phyloP scores from a whole-genome alignment of 2,888 invertebrate genomes.

The Drosophila lacicola region DNA sequence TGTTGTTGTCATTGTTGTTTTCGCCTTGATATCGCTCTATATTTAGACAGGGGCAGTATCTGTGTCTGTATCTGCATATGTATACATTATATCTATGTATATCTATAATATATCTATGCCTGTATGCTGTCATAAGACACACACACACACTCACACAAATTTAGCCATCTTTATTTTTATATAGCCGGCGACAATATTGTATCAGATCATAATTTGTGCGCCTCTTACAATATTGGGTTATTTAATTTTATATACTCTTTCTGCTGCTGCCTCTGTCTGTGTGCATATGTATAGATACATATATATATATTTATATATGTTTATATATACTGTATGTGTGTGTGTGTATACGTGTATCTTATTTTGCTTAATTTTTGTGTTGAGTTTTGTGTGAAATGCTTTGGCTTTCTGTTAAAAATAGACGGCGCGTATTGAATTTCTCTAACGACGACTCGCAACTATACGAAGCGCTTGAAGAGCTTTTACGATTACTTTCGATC shows the following conservation, averaged over 20 bases:
- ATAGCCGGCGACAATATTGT: constrained; percentile 70
- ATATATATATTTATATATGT: not conserved
- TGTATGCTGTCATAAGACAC: constrained; percentile 57
- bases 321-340: not conserved
- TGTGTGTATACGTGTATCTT: constrained; percentile 4
- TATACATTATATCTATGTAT: constrained; percentile 5
- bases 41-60: constrained; percentile 44
- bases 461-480: constrained; percentile 37
- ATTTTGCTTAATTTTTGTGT: constrained; percentile 41
- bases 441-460: constrained; percentile 44
- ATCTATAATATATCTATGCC: constrained; percentile 25
- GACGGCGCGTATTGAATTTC: constrained; percentile 81
- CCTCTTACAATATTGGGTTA: constrained; percentile 48
- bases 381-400: constrained; percentile 59
- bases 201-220: constrained; percentile 68
- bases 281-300: constrained; percentile 5
- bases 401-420: constrained; percentile 76
- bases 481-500: constrained; percentile 35
- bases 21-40: constrained; percentile 62
- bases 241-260: constrained; percentile 47
- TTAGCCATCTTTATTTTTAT: constrained; percentile 50
- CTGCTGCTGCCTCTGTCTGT: constrained; percentile 1
- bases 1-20: constrained; percentile 46
- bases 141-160: constrained; percentile 19
- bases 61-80: constrained; percentile 30